Conservation (phyloP, 2,797 vertebrate genomes). For the Streptopelia turtur region DNA sequence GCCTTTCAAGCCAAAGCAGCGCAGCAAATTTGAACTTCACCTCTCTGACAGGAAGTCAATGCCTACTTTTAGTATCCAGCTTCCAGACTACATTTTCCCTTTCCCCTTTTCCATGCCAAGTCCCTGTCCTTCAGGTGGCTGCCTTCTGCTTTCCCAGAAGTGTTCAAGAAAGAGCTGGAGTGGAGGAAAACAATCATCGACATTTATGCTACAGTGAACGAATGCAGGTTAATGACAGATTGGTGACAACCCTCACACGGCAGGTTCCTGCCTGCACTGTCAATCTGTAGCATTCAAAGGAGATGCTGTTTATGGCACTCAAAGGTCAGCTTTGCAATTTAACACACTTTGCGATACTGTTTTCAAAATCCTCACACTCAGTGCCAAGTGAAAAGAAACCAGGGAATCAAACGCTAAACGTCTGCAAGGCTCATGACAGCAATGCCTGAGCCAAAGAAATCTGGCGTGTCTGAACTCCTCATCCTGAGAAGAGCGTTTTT, state of each 20-base stretch:
- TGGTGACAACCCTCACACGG: background rate
- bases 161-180: background rate
- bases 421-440: constrained; percentile 44
- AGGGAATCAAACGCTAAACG: constrained; percentile 23
- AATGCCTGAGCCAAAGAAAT: background rate
- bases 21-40: background rate
- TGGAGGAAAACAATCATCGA: background rate
- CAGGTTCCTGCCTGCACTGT: background rate
- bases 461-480: constrained; percentile 34
- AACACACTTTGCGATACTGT: background rate
- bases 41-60: background rate
- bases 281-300: background rate
- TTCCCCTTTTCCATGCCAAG: background rate
- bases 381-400: constrained; percentile 52
- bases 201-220: background rate
- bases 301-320: background rate
- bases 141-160: background rate
- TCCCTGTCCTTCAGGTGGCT: background rate
- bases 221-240: constrained; percentile 2
- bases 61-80: background rate
- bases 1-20: background rate
- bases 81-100: background rate
- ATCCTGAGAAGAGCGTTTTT: background rate
- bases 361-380: background rate
- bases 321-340: background rate